Percentiles rank a stretch among this genome's conserved stretches.
Conservation (phyloP, 2,113 vertebrate genomes). For the Hydrolagus affinis region DNA sequence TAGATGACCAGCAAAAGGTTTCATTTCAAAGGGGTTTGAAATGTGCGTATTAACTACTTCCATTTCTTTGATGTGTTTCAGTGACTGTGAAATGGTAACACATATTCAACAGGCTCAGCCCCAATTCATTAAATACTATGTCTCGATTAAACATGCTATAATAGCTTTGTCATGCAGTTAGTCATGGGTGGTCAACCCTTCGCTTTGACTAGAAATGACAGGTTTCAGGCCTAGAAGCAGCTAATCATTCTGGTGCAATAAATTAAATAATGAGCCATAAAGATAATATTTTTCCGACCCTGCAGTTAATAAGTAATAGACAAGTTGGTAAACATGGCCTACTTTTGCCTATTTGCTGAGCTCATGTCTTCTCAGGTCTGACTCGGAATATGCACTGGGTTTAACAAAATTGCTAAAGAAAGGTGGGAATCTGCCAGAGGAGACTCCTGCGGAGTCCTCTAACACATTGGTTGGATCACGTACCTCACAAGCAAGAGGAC, state of each 20-base stretch:
- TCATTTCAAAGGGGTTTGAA: background rate
- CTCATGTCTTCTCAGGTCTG: background rate
- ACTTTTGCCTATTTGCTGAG: background rate
- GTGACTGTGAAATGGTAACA: conserved; percentile 7
- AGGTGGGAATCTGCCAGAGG: background rate
- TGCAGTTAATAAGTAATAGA: conserved; percentile 13
- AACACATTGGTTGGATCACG: too few species aligned
- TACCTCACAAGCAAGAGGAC: too few species aligned
- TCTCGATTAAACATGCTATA: background rate
- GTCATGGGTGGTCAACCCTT: background rate
- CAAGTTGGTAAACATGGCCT: background rate
- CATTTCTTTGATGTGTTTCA: background rate
- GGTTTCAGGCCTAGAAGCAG: conserved; percentile 22
- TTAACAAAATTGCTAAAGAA: background rate
- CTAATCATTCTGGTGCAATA: conserved; percentile 7
- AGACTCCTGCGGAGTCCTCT: too few species aligned
- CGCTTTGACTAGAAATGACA: background rate
- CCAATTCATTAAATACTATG: conserved; percentile 19
- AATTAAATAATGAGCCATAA: conserved; percentile 27
- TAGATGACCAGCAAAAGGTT: background rate
- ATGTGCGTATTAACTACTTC: background rate
- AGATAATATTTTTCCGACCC: conserved; percentile 6
- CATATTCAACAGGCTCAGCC: background rate
- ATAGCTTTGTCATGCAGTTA: background rate
- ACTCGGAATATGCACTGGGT: background rate